A percentile compares a stretch with the other conserved stretches of the same genome.
Evolutionary conservation across 2,113 vertebrate genomes (phyloP).

Genomic region (Heloderma charlesbogerti): DNA sequence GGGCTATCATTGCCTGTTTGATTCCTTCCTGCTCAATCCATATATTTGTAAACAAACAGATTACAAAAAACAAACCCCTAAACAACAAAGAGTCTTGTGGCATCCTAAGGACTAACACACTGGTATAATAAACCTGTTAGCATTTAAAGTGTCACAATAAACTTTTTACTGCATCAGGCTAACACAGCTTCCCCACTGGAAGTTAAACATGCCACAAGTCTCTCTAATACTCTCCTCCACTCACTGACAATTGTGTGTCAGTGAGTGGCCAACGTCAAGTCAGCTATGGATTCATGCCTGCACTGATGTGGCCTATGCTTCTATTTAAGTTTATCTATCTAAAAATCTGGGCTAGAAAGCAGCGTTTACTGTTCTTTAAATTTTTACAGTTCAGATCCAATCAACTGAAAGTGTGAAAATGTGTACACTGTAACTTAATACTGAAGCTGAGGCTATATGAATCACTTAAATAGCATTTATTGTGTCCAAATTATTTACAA

Average conservation of each 20-base stretch:
- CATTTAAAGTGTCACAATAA: neutral
- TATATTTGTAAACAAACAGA: too few relatives aligned
- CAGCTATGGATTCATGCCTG: neutral
- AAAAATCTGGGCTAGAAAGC: neutral
- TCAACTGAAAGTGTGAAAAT: neutral
- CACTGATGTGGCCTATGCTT: neutral
- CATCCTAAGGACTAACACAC: too few relatives aligned
- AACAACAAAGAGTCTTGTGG: too few relatives aligned
- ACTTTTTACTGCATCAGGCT: neutral
- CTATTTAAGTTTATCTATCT: neutral
- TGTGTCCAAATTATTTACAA: constrained; percentile 22
- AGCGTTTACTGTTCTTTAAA: neutral
- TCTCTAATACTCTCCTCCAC: too few relatives aligned
- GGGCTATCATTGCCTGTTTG: too few relatives aligned
- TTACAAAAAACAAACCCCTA: too few relatives aligned
- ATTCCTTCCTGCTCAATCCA: too few relatives aligned
- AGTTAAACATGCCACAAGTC: too few relatives aligned
- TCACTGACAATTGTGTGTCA: too few relatives aligned
- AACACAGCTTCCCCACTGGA: too few relatives aligned
- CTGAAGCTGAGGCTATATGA: neutral
- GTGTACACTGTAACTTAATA: neutral
- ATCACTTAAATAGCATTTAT: neutral
- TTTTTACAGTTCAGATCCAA: too few relatives aligned
- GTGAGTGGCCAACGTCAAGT: neutral
- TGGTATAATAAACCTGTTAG: neutral